These are phyloP conservation scores for Tyria jacobaeae DNA, from an alignment of 2,888 invertebrate genomes.

Conservation along the genomic window DNA sequence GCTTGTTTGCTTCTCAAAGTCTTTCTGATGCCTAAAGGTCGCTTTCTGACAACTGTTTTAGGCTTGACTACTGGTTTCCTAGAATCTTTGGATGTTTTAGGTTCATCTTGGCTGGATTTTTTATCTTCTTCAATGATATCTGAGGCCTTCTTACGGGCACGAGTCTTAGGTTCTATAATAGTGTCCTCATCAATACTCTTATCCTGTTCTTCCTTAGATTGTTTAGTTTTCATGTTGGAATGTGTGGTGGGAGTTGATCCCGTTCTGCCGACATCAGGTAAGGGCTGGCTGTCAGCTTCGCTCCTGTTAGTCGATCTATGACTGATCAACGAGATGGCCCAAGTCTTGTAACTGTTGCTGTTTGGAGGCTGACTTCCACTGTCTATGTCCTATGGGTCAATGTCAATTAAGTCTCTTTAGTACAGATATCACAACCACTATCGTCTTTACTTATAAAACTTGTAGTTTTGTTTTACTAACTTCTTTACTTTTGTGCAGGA, in stretches of 20 bases:
- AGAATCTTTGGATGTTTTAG: conserved; percentile 78
- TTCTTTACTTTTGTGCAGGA: conserved; percentile 56
- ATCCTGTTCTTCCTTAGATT: conserved; percentile 78
- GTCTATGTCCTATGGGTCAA: conserved; percentile 35
- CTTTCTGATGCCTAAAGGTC: conserved; percentile 80
- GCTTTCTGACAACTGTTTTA: conserved; percentile 76
- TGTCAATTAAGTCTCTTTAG: conserved; percentile 47
- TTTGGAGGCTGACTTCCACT: conserved; percentile 37
- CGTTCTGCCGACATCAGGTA: conserved; percentile 84
- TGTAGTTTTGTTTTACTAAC: conserved; percentile 47
- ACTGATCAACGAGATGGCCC: conserved; percentile 52
- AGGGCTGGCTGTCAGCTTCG: conserved; percentile 60
- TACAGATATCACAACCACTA: conserved; percentile 51
- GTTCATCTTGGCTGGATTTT: conserved; percentile 75
- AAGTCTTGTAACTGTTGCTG: conserved; percentile 33
- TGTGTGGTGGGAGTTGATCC: conserved; percentile 78
- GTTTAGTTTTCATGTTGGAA: conserved; percentile 86
- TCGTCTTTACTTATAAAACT: conserved; percentile 46
- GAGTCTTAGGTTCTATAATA: conserved; percentile 79
- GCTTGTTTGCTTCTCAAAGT: conserved; percentile 71
- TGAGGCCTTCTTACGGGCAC: conserved; percentile 81
- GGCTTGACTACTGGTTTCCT: conserved; percentile 75
- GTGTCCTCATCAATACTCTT: conserved; percentile 80
- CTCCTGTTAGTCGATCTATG: conserved; percentile 57
- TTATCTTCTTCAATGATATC: conserved; percentile 76